These are phyloP conservation scores for Serrognathus titanus DNA, from an alignment of 2,888 invertebrate genomes.

Conservation along the genomic window DNA sequence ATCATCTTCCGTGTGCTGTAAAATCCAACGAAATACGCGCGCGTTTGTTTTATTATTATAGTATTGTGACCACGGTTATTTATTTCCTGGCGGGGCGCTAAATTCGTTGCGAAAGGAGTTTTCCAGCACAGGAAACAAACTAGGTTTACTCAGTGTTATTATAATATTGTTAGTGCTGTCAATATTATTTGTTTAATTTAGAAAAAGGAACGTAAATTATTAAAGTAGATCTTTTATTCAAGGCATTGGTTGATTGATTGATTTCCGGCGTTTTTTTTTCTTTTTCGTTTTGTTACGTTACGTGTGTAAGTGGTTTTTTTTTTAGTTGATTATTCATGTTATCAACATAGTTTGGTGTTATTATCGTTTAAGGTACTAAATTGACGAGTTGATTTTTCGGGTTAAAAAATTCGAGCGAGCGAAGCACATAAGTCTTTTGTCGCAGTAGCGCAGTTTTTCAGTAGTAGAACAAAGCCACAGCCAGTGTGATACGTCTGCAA, in stretches of 20 bases:
- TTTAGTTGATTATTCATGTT: constrained; percentile 13
- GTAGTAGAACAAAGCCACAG: not conserved
- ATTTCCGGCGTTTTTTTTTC: constrained; percentile 13
- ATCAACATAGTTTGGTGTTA: constrained; percentile 6
- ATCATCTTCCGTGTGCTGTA: no score
- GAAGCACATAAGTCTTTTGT: not conserved
- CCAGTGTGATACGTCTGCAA: constrained; percentile 16
- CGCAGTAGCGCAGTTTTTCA: not conserved
- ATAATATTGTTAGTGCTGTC: constrained; percentile 25
- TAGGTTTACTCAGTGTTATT: constrained; percentile 22
- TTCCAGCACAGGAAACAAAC: no score
- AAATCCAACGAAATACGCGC: no score
- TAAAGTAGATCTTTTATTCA: constrained; percentile 1
- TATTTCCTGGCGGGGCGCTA: no score
- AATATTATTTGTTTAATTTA: constrained; percentile 24
- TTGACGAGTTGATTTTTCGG: constrained; percentile 1
- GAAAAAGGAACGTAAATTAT: constrained; percentile 21
- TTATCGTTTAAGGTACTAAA: constrained; percentile 19
- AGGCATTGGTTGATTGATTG: constrained; percentile 14
- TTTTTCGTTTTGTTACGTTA: not conserved
- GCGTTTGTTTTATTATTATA: no score
- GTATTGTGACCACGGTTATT: no score
- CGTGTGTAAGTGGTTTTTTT: constrained; percentile 22
- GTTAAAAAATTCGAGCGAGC: not conserved
- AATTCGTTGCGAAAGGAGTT: no score